These are phyloP conservation scores for Vesta saturnalis DNA, from an alignment of 2,888 invertebrate genomes.

Conservation along the genomic window DNA sequence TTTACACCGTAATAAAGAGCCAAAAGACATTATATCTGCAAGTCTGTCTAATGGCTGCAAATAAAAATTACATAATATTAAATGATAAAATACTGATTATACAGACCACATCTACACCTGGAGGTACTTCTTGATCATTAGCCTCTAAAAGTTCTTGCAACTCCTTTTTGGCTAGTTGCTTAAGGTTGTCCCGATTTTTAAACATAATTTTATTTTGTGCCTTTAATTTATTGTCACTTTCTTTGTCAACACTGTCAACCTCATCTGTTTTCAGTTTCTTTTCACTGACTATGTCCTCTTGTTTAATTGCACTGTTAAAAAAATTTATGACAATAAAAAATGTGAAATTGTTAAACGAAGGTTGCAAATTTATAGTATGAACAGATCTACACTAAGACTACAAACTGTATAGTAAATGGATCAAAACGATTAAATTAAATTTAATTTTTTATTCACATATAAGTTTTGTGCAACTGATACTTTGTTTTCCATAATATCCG, in stretches of 20 bases:
- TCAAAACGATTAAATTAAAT: no score
- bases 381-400: no score
- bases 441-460: no score
- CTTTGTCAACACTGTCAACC: conserved; percentile 65
- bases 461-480: no score
- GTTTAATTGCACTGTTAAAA: conserved; percentile 59
- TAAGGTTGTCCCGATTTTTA: conserved; percentile 71
- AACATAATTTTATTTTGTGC: conserved; percentile 80
- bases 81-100: neutral
- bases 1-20: conserved; percentile 78
- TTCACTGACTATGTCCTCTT: conserved; percentile 68
- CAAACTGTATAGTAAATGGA: no score
- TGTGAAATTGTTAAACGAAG: no score
- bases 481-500: no score
- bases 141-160: conserved; percentile 71
- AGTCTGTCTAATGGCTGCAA: conserved; percentile 77
- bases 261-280: conserved; percentile 76
- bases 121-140: conserved; percentile 78
- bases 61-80: neutral
- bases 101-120: conserved; percentile 73
- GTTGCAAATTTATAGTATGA: no score
- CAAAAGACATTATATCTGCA: conserved; percentile 90
- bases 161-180: conserved; percentile 69
- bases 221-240: conserved; percentile 68
- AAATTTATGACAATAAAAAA: neutral